Percentiles rank a stretch among this genome's conserved stretches.
Evolutionary conservation across 2,888 invertebrate species (phyloP).

Genomic region (Drosophila nigritarsus): DNA sequence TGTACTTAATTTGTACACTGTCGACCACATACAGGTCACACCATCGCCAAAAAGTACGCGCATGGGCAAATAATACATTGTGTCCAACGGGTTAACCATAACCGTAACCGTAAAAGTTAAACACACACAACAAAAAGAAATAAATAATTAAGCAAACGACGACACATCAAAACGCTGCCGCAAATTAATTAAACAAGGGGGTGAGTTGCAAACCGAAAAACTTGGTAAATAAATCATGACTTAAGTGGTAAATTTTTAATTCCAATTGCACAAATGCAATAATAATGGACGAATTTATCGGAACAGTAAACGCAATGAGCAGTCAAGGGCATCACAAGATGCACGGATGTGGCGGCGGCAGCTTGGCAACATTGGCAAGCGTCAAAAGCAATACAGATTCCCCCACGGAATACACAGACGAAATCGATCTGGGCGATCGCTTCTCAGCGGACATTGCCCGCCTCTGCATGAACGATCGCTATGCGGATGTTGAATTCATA

Average conservation of each 20-base stretch:
- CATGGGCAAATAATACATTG: slow-evolving; percentile 19
- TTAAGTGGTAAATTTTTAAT: neutral
- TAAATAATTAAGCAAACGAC: slow-evolving; percentile 9
- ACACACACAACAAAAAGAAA: slow-evolving; percentile 4
- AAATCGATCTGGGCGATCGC: slow-evolving; percentile 88
- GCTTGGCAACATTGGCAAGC: slow-evolving; percentile 67
- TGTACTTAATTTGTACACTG: neutral
- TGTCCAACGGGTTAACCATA: slow-evolving; percentile 18
- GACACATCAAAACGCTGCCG: slow-evolving; percentile 5
- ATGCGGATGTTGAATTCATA: slow-evolving; percentile 94
- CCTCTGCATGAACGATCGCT: slow-evolving; percentile 94
- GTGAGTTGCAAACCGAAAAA: slow-evolving; percentile 13
- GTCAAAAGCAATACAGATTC: slow-evolving; percentile 71
- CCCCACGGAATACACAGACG: slow-evolving; percentile 85
- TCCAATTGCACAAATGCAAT: slow-evolving; percentile 3
- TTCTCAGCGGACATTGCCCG: slow-evolving; percentile 94
- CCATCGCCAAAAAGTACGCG: slow-evolving; percentile 1
- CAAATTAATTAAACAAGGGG: slow-evolving; percentile 12
- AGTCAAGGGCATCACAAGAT: slow-evolving; percentile 85
- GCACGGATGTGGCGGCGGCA: slow-evolving; percentile 85
- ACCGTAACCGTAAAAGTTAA: slow-evolving; percentile 5
- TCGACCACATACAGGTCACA: neutral
- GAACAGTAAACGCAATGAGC: slow-evolving; percentile 76
- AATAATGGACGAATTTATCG: neutral
- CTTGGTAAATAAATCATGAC: neutral